These are phyloP conservation scores for Drosophila ambigua DNA, from an alignment of 1,140 invertebrate species.

Conservation along the genomic window DNA sequence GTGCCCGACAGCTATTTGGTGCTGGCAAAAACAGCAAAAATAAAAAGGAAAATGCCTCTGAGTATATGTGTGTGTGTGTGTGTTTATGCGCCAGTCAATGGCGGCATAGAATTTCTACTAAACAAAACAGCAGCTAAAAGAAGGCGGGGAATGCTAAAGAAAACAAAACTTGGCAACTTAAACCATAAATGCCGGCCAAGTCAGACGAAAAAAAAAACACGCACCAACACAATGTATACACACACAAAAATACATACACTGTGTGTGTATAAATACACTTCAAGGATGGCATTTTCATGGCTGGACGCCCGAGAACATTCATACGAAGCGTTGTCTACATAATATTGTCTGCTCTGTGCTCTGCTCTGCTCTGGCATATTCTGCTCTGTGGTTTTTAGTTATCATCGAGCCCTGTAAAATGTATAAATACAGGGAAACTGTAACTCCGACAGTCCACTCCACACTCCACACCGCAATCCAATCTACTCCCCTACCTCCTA, in stretches of 20 bases:
- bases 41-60: slow-evolving; percentile 32
- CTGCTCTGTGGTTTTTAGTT: slow-evolving; percentile 15
- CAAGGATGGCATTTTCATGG: slow-evolving; percentile 51
- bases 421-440: slow-evolving; percentile 41
- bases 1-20: slow-evolving; percentile 65
- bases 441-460: neutral
- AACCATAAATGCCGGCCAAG: slow-evolving; percentile 61
- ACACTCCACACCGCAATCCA: neutral
- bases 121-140: slow-evolving; percentile 40
- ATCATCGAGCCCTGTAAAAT: slow-evolving; percentile 38
- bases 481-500: too few species aligned
- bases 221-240: neutral
- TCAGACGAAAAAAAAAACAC: slow-evolving; percentile 38
- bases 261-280: slow-evolving; percentile 21
- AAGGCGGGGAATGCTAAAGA: slow-evolving; percentile 25
- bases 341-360: slow-evolving; percentile 5
- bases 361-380: neutral
- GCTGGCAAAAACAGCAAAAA: slow-evolving; percentile 48
- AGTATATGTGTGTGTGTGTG: slow-evolving; percentile 6
- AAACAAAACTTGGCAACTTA: slow-evolving; percentile 69
- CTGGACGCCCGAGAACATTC: slow-evolving; percentile 44
- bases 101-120: slow-evolving; percentile 66
- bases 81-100: slow-evolving; percentile 63
- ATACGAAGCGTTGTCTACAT: slow-evolving; percentile 42
- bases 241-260: neutral